Conservation (phyloP, 1,140 invertebrate genomes). For the Leptopilina boulardi region DNA sequence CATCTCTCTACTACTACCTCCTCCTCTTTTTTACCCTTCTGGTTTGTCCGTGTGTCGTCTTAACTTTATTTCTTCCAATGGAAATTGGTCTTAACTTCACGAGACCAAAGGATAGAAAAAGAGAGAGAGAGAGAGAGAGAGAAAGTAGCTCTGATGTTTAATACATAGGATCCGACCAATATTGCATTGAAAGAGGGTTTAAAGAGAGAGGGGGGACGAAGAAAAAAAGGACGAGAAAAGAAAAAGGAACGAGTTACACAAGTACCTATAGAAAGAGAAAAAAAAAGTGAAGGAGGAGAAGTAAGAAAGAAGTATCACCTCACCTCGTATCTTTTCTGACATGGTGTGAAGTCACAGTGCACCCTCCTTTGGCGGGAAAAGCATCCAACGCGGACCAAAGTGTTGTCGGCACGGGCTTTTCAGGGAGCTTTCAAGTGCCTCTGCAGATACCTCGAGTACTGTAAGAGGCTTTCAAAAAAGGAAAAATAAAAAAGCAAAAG, state of each 20-base stretch:
- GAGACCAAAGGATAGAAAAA: constrained; percentile 45
- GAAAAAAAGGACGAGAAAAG: background rate
- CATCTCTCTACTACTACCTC: background rate
- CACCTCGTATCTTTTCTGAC: constrained; percentile 67
- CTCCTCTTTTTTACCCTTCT: background rate
- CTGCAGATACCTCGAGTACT: constrained; percentile 76
- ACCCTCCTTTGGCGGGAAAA: constrained; percentile 66
- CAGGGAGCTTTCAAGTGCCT: constrained; percentile 77
- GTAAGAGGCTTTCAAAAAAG: constrained; percentile 77
- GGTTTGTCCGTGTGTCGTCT: constrained; percentile 42
- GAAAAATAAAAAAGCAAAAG: constrained; percentile 76
- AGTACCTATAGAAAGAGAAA: background rate
- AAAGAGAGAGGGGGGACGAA: background rate
- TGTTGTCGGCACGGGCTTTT: constrained; percentile 76
- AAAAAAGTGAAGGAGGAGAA: constrained; percentile 25
- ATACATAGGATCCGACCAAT: constrained; percentile 66
- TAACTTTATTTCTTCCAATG: constrained; percentile 47
- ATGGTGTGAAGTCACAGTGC: constrained; percentile 69
- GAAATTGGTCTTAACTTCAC: constrained; percentile 48
- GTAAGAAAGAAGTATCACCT: constrained; percentile 48
- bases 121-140: constrained; percentile 41
- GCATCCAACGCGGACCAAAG: constrained; percentile 74
- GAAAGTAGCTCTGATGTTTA: constrained; percentile 49
- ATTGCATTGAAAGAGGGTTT: constrained; percentile 51
- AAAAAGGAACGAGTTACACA: background rate